Conservation (phyloP, 2,888 invertebrate genomes). For the Oligia fasciuncula region DNA sequence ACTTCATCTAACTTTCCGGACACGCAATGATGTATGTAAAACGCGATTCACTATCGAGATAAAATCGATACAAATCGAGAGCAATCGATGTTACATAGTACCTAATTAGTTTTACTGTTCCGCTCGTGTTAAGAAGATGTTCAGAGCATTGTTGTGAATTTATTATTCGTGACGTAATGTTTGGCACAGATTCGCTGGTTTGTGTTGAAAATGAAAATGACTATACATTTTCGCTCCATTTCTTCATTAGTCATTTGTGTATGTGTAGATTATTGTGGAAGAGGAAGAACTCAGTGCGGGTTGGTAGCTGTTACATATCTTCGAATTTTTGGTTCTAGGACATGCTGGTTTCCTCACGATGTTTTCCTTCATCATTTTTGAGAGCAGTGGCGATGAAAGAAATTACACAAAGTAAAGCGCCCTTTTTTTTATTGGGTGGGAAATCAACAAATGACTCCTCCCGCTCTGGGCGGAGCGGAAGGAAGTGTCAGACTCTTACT, state of each 20-base stretch:
- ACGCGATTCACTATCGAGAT: slow-evolving; percentile 70
- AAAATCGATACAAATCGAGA: slow-evolving; percentile 61
- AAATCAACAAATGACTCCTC: no score
- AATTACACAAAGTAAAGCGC: no score
- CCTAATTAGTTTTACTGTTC: slow-evolving; percentile 59
- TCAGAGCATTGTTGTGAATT: slow-evolving; percentile 20
- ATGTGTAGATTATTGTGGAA: neutral
- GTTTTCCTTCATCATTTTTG: no score
- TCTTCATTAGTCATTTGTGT: no score
- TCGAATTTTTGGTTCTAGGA: no score
- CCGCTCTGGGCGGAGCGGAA: no score
- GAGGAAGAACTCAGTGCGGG: neutral
- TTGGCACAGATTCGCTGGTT: slow-evolving; percentile 26
- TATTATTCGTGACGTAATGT: slow-evolving; percentile 34
- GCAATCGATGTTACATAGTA: slow-evolving; percentile 60
- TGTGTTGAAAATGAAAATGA: slow-evolving; percentile 48
- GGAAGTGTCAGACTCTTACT: no score
- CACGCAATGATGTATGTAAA: slow-evolving; percentile 76
- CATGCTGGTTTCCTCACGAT: no score
- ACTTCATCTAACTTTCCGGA: slow-evolving; percentile 1
- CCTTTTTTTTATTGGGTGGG: no score
- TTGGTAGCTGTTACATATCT: no score
- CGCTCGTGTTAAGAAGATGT: slow-evolving; percentile 52
- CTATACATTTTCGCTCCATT: no score
- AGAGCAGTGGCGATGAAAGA: no score